Base-by-base conservation (phyloP, 2,113 vertebrate species). In the Pygoscelis adeliae region DNA sequence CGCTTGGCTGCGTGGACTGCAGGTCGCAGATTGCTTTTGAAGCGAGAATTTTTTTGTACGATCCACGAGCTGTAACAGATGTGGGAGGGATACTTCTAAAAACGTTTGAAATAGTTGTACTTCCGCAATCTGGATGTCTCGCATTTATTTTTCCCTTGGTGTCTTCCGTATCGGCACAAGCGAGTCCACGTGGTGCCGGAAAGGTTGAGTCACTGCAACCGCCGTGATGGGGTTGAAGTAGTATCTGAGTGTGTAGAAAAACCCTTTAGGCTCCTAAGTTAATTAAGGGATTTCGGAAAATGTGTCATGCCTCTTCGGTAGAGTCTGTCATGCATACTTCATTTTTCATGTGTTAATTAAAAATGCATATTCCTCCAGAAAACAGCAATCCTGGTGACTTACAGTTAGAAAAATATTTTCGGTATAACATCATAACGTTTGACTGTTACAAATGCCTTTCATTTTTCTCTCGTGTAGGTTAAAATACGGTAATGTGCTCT, bases 171-270 rank as follows among this genome's bases (percentile, higher is more conserved):
- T 21, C 0, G 0, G 58, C 40, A 59, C 22, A 4, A 26, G 58
- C 3, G 5, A 52, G 13, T 29, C 50, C 10, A 0, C 0, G 8
- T 8, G 53, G 30, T 38, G 52, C 62, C 2, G 4, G 27, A 8
- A 46, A 29, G 27, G 22, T 27, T 66, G 34, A 15, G 50, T 17
- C 36, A 3, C 72, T 1, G 3, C 19, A 47, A 11, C 32, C 25
- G 2, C 59, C 1, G 0, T 0, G 29, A 7, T 9, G 49, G 67
- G 73, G 72, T 62, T 79, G 13, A 46, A 80, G 34, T 6, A n/a
- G 30, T 3, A 7, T 10, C 8, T 6, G 40, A 56, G 22, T 1
- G 9, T 4, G 20, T 5, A 47, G 52, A 52, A 63, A 84, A 93
- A 52, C 65, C 47, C 55, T 63, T 76, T 14, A 63, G 87, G 81